Evolutionary conservation across 2,113 vertebrate genomes (phyloP), one percentile per base, ranked within the genome.

Genomic region (Archocentrus centrarchus): DNA sequence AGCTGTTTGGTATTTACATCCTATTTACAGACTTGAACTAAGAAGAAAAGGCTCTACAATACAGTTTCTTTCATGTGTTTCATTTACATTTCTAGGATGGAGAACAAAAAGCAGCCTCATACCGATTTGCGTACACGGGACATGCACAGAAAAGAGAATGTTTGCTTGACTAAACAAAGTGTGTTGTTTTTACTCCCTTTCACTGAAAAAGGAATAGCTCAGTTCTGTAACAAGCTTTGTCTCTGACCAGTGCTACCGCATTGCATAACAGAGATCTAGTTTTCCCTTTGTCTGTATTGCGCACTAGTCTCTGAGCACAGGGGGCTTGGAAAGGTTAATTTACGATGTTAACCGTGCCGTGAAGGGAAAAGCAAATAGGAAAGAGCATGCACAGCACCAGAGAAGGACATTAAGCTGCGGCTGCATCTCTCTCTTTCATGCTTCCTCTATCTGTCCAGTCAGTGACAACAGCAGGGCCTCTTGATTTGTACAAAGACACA

Each of bases 1-100:
- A 97, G 97, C 92, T 97, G 95, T 95, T 96, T 96, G 93, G 91
- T 97, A 98, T 99, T 98, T 98, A 99, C 97, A 98, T 82, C 93
- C 91, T 98, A 98, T 99, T 97, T 98, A 99, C 97, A 99, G 87
- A 95, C 77, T 91, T 79, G 87, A 91, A 89, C 84, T 94, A 95
- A 95, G 92, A 96, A 96, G 94, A 96, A 93, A 89, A 88, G 90
- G 93, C 94, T 95, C 96, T 96, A 97, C 96, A 95, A 92, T 95
- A 86, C 79, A 70, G 75, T 91, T 93, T 90, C 82, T 91, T 92
- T 93, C 82, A 88, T 85, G 86, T 93, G 96, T 88, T 88, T 93
- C 85, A 97, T 97, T 97, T 97, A 97, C 97, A 98, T 95, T 85
- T 96, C 96, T 96, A 96, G 95, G 91, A 80, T 95, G 95, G 94